Conservation (phyloP, 2,888 invertebrate species). For the Epinotia demarniana region DNA sequence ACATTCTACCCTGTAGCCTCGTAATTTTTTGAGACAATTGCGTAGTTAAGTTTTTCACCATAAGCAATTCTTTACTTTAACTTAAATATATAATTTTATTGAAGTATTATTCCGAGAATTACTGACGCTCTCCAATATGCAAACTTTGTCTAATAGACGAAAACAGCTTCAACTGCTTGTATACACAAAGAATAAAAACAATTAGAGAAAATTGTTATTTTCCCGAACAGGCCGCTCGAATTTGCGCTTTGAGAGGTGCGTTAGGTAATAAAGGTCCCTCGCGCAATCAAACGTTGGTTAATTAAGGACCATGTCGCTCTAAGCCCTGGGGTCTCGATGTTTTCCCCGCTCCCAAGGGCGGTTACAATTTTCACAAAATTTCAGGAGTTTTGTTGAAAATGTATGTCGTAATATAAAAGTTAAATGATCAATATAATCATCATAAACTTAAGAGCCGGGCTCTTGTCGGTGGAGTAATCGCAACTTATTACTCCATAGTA, state of each 20-base stretch:
- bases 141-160: neutral
- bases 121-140: neutral
- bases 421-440: neutral
- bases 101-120: neutral
- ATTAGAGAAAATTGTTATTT: slow-evolving; percentile 39
- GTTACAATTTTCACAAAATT: slow-evolving; percentile 40
- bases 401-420: neutral
- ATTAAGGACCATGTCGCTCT: slow-evolving; percentile 50
- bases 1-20: too few relatives aligned
- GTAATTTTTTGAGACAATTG: too few relatives aligned
- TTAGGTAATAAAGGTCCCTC: slow-evolving; percentile 45
- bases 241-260: slow-evolving; percentile 30
- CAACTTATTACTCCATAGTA: too few relatives aligned
- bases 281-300: slow-evolving; percentile 49
- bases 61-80: too few relatives aligned
- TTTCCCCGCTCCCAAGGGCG: slow-evolving; percentile 25
- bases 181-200: slow-evolving; percentile 35
- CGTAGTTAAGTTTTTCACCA: too few relatives aligned
- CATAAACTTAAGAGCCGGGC: too few relatives aligned
- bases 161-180: slow-evolving; percentile 5
- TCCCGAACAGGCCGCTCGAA: slow-evolving; percentile 29
- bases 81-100: too few relatives aligned
- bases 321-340: slow-evolving; percentile 43
- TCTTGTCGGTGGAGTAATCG: too few relatives aligned
- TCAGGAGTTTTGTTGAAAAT: neutral